Evolutionary conservation across 2,797 vertebrate genomes (phyloP).

Genomic region (Rhinophrynus dorsalis): DNA sequence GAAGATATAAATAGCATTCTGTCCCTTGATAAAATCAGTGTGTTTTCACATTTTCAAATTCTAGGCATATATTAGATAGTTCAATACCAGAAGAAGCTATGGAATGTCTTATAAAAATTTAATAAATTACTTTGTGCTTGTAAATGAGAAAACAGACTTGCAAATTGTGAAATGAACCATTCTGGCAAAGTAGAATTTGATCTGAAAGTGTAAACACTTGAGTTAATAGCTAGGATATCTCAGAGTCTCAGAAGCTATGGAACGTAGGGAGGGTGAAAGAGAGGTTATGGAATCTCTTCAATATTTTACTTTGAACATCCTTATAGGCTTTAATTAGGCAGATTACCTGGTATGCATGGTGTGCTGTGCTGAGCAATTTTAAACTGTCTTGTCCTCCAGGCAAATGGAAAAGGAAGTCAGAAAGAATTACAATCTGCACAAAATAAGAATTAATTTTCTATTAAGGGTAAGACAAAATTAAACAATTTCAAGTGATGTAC

Average conservation of each 20-base stretch:
- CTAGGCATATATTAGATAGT: conserved; percentile 62
- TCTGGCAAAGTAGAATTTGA: conserved; percentile 75
- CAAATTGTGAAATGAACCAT: conserved; percentile 75
- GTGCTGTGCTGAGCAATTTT: conserved; percentile 83
- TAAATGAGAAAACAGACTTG: conserved; percentile 77
- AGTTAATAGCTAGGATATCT: conserved; percentile 80
- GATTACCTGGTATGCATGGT: conserved; percentile 96
- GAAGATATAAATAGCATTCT: conserved; percentile 69
- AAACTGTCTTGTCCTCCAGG: conserved; percentile 86
- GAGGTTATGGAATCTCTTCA: conserved; percentile 89
- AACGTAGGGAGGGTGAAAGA: conserved; percentile 85
- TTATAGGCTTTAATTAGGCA: conserved; percentile 93
- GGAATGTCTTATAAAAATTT: conserved; percentile 72
- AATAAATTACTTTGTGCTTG: conserved; percentile 69
- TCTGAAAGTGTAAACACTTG: conserved; percentile 78
- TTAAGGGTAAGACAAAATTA: conserved; percentile 72
- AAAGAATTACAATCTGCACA: conserved; percentile 86
- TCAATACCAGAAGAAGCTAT: conserved; percentile 65
- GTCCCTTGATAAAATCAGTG: conserved; percentile 65
- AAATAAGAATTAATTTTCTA: conserved; percentile 74
- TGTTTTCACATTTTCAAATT: conserved; percentile 64
- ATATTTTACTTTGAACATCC: conserved; percentile 90
- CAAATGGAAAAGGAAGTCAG: conserved; percentile 90
- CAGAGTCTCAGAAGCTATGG: conserved; percentile 74
- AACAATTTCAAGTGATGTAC: conserved; percentile 70